A percentile compares a stretch with the other conserved stretches of the same genome.
These are phyloP conservation scores for Rhopalosiphum padi DNA, from an alignment of 1,140 invertebrate genomes.

Conservation along the genomic window DNA sequence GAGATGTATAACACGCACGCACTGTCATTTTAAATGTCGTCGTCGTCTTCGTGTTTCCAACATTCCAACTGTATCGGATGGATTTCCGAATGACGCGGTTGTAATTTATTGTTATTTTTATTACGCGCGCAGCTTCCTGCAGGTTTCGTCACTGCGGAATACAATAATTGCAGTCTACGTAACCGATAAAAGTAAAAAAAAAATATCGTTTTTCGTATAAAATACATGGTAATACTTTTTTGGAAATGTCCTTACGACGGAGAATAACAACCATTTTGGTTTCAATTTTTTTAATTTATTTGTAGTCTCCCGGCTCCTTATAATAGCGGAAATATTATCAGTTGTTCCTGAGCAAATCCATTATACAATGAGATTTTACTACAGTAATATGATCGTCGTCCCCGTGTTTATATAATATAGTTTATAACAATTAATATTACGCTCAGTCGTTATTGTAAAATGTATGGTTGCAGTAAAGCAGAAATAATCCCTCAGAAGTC, in stretches of 20 bases:
- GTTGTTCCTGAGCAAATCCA: too few relatives aligned
- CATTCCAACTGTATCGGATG: not conserved
- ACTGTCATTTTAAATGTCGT: not conserved
- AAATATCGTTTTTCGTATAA: not conserved
- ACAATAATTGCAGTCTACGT: not conserved
- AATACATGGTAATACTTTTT: not conserved
- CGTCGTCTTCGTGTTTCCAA: not conserved
- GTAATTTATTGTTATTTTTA: not conserved
- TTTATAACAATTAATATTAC: not conserved
- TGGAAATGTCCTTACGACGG: not conserved
- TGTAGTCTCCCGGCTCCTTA: not conserved
- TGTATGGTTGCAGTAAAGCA: not conserved
- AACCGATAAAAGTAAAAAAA: not conserved
- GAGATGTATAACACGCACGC: too few relatives aligned
- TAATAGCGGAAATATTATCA: not conserved
- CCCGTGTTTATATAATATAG: not conserved
- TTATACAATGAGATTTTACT: too few relatives aligned
- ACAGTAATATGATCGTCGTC: not conserved
- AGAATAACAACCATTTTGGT: not conserved
- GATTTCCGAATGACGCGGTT: not conserved
- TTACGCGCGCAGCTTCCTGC: not conserved
- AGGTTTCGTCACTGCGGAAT: not conserved
- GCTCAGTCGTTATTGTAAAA: not conserved
- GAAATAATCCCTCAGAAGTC: not conserved
- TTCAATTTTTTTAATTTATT: not conserved